Percentiles rank a stretch among this genome's conserved stretches.
These are phyloP conservation scores for Bactericera cockerelli DNA, from an alignment of 1,140 invertebrate species.

Conservation along the genomic window DNA sequence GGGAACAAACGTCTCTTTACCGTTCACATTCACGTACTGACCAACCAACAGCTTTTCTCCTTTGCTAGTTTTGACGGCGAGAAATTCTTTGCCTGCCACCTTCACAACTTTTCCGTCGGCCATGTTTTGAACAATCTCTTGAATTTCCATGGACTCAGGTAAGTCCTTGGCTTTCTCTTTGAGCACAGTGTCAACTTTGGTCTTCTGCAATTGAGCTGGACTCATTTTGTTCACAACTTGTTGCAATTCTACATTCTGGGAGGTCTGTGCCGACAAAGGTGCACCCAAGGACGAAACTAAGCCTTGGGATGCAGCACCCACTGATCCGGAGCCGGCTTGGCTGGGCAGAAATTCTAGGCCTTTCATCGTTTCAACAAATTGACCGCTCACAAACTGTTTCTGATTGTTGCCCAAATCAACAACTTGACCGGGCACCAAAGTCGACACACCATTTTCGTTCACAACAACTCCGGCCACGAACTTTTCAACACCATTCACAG, in stretches of 20 bases:
- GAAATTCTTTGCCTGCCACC: slow-evolving; percentile 22
- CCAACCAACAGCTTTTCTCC: slow-evolving; percentile 54
- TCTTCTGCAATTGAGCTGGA: slow-evolving; percentile 1
- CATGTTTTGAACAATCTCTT: background rate
- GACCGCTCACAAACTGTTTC: slow-evolving; percentile 50
- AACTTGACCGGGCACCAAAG: slow-evolving; percentile 46
- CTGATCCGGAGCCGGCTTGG: background rate
- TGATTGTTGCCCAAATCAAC: slow-evolving; percentile 43
- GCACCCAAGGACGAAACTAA: background rate
- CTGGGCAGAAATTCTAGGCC: slow-evolving; percentile 2
- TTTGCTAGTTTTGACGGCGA: slow-evolving; percentile 46
- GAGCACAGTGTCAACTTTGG: slow-evolving; percentile 2
- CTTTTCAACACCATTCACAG: slow-evolving; percentile 34
- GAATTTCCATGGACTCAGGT: background rate
- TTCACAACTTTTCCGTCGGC: background rate
- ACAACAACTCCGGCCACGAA: slow-evolving; percentile 41
- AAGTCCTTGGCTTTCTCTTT: background rate
- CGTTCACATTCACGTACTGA: slow-evolving; percentile 40
- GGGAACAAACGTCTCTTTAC: slow-evolving; percentile 43
- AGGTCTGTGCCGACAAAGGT: background rate
- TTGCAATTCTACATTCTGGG: slow-evolving; percentile 1
- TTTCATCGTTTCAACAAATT: slow-evolving; percentile 38
- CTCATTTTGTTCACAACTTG: background rate
- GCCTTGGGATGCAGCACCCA: background rate
- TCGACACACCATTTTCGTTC: slow-evolving; percentile 26